phyloP scores from a whole-genome alignment of 2,113 vertebrate genomes.

The Cygnus atratus region DNA sequence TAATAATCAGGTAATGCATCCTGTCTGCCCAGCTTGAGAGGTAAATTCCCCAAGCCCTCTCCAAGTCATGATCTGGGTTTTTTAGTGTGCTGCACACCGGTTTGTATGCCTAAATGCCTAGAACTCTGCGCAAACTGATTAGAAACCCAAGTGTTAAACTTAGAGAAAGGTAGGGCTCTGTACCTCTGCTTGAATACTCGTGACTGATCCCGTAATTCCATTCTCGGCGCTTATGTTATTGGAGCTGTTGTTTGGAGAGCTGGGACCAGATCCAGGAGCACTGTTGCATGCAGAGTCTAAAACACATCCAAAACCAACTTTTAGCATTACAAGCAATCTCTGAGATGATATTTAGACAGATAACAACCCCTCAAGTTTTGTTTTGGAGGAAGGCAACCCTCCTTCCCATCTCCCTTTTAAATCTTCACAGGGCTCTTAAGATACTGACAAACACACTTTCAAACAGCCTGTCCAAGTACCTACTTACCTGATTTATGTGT shows the following conservation, averaged over 20 bases:
- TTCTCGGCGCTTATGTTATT: conserved; percentile 93
- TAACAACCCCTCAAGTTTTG: neutral
- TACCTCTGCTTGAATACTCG: conserved; percentile 90
- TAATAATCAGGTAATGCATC: conserved; percentile 9
- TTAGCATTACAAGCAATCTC: neutral
- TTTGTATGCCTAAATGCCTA: neutral
- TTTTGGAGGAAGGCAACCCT: neutral
- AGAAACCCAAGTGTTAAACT: neutral
- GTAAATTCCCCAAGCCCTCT: neutral
- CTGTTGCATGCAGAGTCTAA: conserved; percentile 95
- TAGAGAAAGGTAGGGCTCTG: neutral
- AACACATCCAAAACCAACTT: conserved; percentile 41
- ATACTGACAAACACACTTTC: neutral
- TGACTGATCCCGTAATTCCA: conserved; percentile 82
- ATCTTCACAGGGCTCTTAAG: conserved; percentile 6
- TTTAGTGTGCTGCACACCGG: rapidly evolving
- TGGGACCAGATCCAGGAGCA: conserved; percentile 95
- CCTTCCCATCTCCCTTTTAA: neutral
- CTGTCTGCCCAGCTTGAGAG: neutral
- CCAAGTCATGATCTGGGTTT: neutral
- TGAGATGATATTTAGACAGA: neutral
- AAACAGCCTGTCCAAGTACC: neutral
- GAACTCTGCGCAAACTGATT: neutral
- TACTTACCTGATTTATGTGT: neutral
- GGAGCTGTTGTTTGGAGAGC: conserved; percentile 98